phyloP scores from a whole-genome alignment of 2,113 vertebrate genomes.

The Ceratotherium simum region DNA sequence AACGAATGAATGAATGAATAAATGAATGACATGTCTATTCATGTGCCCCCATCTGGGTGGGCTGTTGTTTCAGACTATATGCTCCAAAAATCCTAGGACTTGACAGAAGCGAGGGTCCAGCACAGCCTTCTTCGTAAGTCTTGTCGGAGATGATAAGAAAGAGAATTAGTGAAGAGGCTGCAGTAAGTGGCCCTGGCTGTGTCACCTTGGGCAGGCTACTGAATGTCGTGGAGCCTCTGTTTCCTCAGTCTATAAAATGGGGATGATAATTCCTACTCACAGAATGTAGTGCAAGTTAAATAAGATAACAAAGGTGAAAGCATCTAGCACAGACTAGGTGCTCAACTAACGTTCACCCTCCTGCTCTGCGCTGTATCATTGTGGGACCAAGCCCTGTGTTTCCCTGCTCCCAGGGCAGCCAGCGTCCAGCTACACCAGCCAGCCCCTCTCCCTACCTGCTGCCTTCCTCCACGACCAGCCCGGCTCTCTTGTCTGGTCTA shows the following conservation, averaged over 20 bases:
- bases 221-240: neutral
- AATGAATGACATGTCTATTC: rapidly evolving
- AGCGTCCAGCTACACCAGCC: rapidly evolving
- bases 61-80: neutral
- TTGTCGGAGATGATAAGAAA: neutral
- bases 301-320: neutral
- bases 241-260: neutral
- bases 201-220: neutral
- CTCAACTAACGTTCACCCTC: neutral
- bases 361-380: rapidly evolving
- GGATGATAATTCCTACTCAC: neutral
- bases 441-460: neutral
- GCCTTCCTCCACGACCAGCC: neutral
- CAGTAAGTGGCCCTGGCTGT: neutral
- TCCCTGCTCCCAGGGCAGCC: neutral
- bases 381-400: rapidly evolving
- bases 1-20: neutral
- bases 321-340: neutral
- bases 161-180: neutral
- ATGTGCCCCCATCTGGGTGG: neutral
- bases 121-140: neutral
- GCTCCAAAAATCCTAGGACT: neutral
- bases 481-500: neutral
- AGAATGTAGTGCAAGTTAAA: neutral
- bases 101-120: neutral